Evolutionary conservation across 2,888 invertebrate species (phyloP).

Genomic region (Oligia latruncula): DNA sequence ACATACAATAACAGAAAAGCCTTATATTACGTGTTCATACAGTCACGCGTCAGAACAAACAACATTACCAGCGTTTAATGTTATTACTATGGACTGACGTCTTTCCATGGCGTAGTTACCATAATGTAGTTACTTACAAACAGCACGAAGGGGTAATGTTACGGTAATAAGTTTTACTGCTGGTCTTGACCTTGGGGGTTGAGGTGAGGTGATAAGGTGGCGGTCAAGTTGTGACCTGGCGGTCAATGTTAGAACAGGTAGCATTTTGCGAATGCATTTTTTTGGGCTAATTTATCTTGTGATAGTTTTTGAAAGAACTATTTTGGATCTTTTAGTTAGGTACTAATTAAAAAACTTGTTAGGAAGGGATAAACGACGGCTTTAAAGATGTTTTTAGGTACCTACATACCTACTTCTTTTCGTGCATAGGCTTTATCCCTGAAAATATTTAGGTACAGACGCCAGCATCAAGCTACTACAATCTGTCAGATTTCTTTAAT

Average conservation of each 20-base stretch:
- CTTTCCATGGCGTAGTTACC: slow-evolving; percentile 19
- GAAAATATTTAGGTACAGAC: too few relatives aligned
- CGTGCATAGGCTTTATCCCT: background rate
- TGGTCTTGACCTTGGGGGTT: slow-evolving; percentile 7
- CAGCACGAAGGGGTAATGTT: slow-evolving; percentile 25
- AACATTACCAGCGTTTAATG: slow-evolving; percentile 10
- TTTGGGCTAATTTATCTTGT: background rate
- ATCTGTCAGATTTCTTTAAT: too few relatives aligned
- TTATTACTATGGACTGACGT: slow-evolving; percentile 30
- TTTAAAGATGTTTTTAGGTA: background rate
- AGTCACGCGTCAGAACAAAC: slow-evolving; percentile 7
- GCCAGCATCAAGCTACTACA: too few relatives aligned
- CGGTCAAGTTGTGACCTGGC: background rate
- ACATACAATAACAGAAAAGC: background rate
- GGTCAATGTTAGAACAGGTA: background rate
- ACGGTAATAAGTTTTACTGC: slow-evolving; percentile 19
- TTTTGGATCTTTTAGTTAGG: too few relatives aligned
- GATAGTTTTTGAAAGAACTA: background rate
- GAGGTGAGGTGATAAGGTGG: background rate
- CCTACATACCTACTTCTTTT: too few relatives aligned
- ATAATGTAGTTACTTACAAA: background rate
- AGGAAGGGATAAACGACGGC: background rate
- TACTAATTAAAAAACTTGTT: background rate
- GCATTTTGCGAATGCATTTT: background rate
- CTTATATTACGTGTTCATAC: background rate